Percentiles rank a stretch among this genome's conserved stretches.
These are phyloP conservation scores for Balaenoptera acutorostrata DNA, from an alignment of 2,113 vertebrate genomes.

Conservation along the genomic window DNA sequence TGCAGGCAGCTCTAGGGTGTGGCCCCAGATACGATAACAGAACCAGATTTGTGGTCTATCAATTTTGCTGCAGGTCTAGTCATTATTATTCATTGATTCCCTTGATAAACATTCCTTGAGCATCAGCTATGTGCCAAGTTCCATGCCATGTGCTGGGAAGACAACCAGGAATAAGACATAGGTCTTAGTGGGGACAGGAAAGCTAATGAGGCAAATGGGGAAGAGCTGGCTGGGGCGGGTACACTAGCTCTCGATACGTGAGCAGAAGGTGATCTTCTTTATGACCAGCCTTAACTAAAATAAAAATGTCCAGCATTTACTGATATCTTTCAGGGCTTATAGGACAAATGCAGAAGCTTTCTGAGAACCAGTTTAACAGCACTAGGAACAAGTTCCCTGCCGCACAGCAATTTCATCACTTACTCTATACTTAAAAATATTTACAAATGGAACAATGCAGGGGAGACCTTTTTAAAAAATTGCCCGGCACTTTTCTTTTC, in stretches of 20 bases:
- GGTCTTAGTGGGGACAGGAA: background rate
- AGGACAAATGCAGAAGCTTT: background rate
- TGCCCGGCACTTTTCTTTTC: background rate
- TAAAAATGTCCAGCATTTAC: background rate
- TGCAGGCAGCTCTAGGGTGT: background rate
- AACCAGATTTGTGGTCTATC: background rate
- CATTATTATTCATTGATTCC: background rate
- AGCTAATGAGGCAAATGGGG: background rate
- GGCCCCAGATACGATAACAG: background rate
- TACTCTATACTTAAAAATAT: background rate
- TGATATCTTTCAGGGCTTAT: background rate
- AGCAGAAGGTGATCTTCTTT: background rate
- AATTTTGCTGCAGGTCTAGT: background rate
- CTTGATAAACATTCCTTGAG: background rate
- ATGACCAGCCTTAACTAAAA: background rate
- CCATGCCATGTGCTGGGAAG: background rate
- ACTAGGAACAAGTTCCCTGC: background rate
- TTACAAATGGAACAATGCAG: background rate
- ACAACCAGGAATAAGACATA: background rate
- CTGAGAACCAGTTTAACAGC: background rate
- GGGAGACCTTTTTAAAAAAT: background rate
- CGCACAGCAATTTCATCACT: background rate
- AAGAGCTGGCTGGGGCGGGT: rapidly evolving
- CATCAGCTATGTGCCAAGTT: background rate
- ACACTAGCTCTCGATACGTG: rapidly evolving